Evolutionary conservation across 2,888 invertebrate species (phyloP), one percentile per base, ranked within the genome.

Genomic region (Schrankia costaestrigalis): DNA sequence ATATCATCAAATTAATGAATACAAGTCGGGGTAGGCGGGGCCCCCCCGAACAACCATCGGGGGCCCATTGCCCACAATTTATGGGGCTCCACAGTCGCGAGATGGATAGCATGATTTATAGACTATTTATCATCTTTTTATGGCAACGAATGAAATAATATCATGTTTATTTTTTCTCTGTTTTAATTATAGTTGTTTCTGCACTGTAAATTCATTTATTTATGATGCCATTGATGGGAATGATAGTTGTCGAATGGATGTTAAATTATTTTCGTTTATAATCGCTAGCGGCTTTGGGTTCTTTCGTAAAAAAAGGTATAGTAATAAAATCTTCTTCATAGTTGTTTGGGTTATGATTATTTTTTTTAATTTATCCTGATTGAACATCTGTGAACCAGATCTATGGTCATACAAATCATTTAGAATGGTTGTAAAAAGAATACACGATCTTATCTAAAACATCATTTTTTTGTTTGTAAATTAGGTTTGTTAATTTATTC

Each of bases 1-100:
- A 77, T 76, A 71, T 71, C 73, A 71, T 78, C 75, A 72, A 75
- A 75, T 76, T 73, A 73, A 75, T 75, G 71, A 69, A 63, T 56
- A 63, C 71, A 70, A 55, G 65, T 30, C 33, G 42, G 43, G 35
- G 26, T 35, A 49, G 46, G 54, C 36, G 40, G 26, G 21, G 13
- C 41, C 41, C 49, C n/a, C 43, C 42, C 17, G 25, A 35, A 29
- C 42, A 30, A 37, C 46, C 53, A 42, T 43, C 36, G 51, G 62
- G 58, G 52, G 49, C 50, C 43, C 59, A 55, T 59, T 63, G 49
- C 46, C 55, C 52, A 52, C 54, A 63, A 69, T 71, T 69, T 69
- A 69, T 59, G 59, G 46, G 45, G 41, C 40, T 31, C 41, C 42
- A 29, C 48, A 42, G 46, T 45, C 35, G 46, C 53, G 62, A 70